phyloP scores from a whole-genome alignment of 2,888 invertebrate species.

The Alloplasta piceator region DNA sequence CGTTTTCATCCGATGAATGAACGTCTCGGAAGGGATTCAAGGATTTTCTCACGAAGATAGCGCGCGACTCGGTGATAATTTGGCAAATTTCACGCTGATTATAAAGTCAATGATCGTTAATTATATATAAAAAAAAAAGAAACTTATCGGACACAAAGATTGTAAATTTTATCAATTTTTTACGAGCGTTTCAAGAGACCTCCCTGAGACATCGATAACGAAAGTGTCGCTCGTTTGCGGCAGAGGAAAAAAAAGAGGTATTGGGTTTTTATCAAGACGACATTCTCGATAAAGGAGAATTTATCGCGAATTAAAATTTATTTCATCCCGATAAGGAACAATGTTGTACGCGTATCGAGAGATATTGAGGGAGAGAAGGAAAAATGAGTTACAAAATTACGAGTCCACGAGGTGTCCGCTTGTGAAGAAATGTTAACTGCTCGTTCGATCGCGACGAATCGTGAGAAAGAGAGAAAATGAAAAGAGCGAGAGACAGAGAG shows the following conservation, averaged over 20 bases:
- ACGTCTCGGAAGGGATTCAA: background rate
- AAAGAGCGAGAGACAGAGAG: background rate
- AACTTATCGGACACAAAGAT: background rate
- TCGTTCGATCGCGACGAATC: conserved; percentile 14
- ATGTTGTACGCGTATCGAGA: background rate
- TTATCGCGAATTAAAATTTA: background rate
- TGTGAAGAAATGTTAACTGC: conserved; percentile 22
- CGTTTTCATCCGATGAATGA: conserved; percentile 6
- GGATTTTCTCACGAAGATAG: conserved; percentile 1
- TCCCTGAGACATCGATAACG: background rate
- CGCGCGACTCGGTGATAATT: background rate
- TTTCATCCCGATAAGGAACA: background rate
- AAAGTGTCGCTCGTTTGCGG: background rate
- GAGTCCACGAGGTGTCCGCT: background rate
- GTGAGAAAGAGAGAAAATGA: background rate
- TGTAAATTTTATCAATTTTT: background rate
- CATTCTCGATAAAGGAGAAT: conserved; percentile 6
- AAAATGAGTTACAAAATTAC: background rate
- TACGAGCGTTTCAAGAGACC: background rate
- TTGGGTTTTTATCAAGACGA: background rate
- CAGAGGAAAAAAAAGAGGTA: background rate
- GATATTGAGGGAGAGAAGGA: background rate
- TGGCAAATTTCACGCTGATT: background rate
- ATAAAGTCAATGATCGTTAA: background rate
- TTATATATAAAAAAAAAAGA: background rate